Evolutionary conservation across 2,113 vertebrate species (phyloP).

Genomic region (Peromyscus californicus): DNA sequence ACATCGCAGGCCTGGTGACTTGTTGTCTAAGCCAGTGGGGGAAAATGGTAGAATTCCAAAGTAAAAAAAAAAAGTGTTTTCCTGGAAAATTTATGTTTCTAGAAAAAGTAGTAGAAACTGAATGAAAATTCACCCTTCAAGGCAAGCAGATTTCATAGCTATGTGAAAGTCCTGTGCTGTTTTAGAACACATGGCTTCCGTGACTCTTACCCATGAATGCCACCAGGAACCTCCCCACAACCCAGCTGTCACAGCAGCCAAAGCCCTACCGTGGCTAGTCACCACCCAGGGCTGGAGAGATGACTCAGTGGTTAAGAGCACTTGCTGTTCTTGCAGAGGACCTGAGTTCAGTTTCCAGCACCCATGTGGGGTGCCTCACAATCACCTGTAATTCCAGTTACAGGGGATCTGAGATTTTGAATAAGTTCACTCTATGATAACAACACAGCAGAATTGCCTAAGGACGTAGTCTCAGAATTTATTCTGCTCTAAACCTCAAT

Average conservation of each 20-base stretch:
- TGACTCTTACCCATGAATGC: not conserved
- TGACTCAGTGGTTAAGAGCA: not conserved
- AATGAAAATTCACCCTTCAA: not conserved
- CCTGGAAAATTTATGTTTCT: not conserved
- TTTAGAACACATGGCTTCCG: not conserved
- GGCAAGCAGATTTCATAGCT: not conserved
- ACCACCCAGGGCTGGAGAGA: not conserved
- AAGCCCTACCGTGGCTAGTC: not conserved
- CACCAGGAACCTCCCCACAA: not conserved
- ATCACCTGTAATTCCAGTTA: not conserved
- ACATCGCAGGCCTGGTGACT: not conserved
- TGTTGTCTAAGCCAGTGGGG: not conserved
- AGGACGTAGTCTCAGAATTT: not conserved
- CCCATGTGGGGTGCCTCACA: no score
- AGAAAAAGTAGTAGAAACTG: not conserved
- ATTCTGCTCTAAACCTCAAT: not conserved
- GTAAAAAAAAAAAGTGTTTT: not conserved
- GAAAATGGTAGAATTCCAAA: not conserved
- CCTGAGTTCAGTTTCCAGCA: not conserved
- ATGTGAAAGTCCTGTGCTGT: not conserved
- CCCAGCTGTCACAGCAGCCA: not conserved
- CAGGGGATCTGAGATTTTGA: not conserved
- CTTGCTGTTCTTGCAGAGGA: not conserved
- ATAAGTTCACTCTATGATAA: not conserved
- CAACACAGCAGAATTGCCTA: not conserved